These are phyloP conservation scores for Choristoneura rosaceana DNA, from an alignment of 2,888 invertebrate species.

Conservation along the genomic window DNA sequence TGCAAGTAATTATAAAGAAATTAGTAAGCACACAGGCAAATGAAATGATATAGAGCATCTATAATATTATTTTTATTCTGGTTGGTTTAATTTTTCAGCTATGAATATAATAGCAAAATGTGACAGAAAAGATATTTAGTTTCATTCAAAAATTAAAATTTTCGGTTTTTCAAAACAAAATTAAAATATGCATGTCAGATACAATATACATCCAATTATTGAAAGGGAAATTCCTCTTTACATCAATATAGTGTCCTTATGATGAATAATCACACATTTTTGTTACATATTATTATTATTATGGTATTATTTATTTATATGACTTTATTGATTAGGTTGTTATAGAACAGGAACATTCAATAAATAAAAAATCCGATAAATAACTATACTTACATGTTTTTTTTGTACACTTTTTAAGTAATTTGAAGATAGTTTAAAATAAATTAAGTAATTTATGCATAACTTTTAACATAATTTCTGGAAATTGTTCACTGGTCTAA, in stretches of 20 bases:
- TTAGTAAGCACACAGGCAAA: background rate
- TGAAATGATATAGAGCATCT: background rate
- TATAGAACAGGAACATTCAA: constrained; percentile 45
- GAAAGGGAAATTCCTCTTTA: background rate
- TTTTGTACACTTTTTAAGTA: background rate
- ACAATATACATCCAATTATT: background rate
- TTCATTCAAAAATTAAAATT: background rate
- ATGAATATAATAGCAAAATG: background rate
- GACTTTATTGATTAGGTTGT: constrained; percentile 47
- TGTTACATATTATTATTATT: background rate
- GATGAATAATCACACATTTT: background rate
- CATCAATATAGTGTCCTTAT: background rate
- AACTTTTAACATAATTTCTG: background rate
- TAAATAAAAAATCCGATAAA: constrained; percentile 37
- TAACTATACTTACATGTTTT: background rate
- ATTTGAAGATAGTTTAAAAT: background rate
- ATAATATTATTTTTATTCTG: background rate
- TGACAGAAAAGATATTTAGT: background rate
- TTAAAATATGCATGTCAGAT: background rate
- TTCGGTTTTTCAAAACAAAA: background rate
- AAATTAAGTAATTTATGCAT: background rate
- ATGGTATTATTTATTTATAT: background rate
- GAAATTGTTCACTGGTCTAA: constrained; percentile 4
- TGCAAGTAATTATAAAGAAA: background rate
- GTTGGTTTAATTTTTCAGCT: background rate